Percentiles rank a stretch among this genome's conserved stretches.
These are phyloP conservation scores for Trachymyrmex septentrionalis DNA, from an alignment of 1,140 invertebrate species.

Conservation along the genomic window DNA sequence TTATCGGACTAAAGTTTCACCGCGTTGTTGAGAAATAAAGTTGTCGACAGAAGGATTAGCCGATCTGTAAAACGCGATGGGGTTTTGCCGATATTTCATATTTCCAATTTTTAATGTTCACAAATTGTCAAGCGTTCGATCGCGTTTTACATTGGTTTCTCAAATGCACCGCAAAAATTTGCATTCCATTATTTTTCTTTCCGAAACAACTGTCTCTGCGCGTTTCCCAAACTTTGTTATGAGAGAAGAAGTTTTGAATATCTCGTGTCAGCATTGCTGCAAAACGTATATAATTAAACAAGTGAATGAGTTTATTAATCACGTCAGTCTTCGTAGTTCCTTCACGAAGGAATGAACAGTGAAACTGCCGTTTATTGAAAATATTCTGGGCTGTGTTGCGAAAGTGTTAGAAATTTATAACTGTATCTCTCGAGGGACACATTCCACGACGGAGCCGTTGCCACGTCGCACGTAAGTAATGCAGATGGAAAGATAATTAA, in stretches of 20 bases:
- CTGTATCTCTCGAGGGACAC: slow-evolving; percentile 34
- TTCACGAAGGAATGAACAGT: background rate
- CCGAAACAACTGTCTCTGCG: background rate
- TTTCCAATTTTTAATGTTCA: background rate
- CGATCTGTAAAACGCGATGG: background rate
- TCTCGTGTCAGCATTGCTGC: background rate
- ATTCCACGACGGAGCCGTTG: slow-evolving; percentile 23
- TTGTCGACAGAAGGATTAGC: slow-evolving; percentile 5
- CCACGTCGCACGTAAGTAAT: slow-evolving; percentile 53
- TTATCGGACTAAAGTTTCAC: slow-evolving; percentile 47
- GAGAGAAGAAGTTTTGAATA: slow-evolving; percentile 16
- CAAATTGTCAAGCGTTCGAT: background rate
- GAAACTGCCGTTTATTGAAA: slow-evolving; percentile 53
- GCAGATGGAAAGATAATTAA: slow-evolving; percentile 56
- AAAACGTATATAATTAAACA: slow-evolving; percentile 50
- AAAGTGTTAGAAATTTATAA: slow-evolving; percentile 56
- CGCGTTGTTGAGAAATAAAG: slow-evolving; percentile 6
- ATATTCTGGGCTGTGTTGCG: slow-evolving; percentile 22
- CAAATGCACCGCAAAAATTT: background rate
- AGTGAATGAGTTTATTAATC: slow-evolving; percentile 59
- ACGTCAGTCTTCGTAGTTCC: background rate
- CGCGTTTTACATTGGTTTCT: too few relatives aligned
- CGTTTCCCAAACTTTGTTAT: slow-evolving; percentile 23
- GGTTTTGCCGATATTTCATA: background rate
- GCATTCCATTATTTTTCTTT: background rate